Evolutionary conservation across 2,113 vertebrate genomes (phyloP).

Genomic region (Lipotes vexillifer): DNA sequence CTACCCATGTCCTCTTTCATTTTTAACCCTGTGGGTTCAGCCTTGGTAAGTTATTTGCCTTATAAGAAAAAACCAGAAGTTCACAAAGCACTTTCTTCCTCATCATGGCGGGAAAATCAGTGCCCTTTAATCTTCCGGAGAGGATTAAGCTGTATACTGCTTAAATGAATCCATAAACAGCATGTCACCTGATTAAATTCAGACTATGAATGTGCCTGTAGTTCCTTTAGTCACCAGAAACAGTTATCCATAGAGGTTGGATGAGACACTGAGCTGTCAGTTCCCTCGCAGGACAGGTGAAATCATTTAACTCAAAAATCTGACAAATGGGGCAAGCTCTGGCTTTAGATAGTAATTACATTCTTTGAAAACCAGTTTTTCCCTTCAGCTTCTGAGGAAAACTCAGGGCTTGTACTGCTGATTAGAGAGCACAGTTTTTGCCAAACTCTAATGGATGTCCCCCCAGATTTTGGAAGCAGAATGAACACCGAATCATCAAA

Average conservation of each 20-base stretch:
- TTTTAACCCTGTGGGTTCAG: not conserved
- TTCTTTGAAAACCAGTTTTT: constrained; percentile 9
- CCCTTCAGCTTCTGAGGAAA: not conserved
- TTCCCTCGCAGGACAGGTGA: not conserved
- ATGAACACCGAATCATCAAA: constrained; percentile 21
- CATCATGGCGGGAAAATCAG: not conserved
- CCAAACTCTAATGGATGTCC: not conserved
- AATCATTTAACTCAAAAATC: not conserved
- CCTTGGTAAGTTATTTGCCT: not conserved
- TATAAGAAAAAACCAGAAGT: not conserved
- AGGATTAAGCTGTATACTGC: not conserved
- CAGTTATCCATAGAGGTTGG: not conserved
- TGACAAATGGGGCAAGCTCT: not conserved
- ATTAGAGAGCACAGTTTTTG: not conserved
- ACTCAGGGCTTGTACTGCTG: not conserved
- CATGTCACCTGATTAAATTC: not conserved
- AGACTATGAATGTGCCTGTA: not conserved
- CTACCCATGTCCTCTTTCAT: not conserved
- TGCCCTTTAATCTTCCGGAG: not conserved
- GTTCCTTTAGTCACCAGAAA: not conserved
- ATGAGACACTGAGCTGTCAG: not conserved
- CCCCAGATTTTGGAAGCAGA: not conserved
- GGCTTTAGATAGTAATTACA: not conserved
- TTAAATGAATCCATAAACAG: not conserved
- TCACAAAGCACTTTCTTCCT: not conserved